These are phyloP conservation scores for Cettia cetti DNA, from an alignment of 2,113 vertebrate genomes.

Conservation along the genomic window DNA sequence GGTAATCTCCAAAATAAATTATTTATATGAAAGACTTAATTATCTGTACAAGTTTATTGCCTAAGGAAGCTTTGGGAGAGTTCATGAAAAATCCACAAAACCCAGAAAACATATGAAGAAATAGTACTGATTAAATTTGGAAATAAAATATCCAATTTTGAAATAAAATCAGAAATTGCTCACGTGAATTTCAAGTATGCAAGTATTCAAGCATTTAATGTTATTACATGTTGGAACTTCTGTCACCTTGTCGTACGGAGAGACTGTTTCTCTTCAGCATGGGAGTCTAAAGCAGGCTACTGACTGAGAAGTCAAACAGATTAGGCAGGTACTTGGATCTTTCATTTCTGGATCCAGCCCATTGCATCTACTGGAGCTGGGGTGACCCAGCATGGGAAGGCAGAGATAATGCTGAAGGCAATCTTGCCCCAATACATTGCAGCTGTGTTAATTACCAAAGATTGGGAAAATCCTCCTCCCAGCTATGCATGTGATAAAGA, in stretches of 20 bases:
- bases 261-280: neutral
- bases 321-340: neutral
- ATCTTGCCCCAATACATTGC: too few species aligned
- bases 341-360: neutral
- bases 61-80: neutral
- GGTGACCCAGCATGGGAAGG: too few species aligned
- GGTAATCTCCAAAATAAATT: neutral
- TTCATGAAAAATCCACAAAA: neutral
- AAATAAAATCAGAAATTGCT: neutral
- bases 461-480: too few species aligned
- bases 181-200: neutral
- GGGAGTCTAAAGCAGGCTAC: neutral
- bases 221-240: neutral
- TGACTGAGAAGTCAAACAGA: neutral
- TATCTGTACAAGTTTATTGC: neutral
- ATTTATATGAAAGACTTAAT: neutral
- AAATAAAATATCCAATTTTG: neutral
- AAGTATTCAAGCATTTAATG: neutral
- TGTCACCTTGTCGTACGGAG: neutral
- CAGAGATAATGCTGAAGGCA: too few species aligned
- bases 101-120: neutral
- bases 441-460: too few species aligned
- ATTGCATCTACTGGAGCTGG: neutral
- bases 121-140: neutral
- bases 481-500: too few species aligned